phyloP scores from a whole-genome alignment of 2,113 vertebrate species.

The Stomatorhinus ivindoensis region DNA sequence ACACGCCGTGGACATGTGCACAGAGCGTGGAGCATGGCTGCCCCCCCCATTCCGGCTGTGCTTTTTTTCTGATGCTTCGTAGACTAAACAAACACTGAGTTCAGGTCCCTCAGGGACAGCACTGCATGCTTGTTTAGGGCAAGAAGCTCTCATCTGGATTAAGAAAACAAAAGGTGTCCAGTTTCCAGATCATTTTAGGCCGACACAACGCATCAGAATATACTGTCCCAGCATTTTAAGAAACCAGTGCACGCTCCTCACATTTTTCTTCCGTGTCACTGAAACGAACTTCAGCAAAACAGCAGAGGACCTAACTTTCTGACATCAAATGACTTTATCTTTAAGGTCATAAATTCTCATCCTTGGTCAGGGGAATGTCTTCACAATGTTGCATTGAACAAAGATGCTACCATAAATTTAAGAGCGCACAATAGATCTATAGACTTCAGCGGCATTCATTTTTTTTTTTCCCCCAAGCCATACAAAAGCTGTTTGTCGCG shows the following conservation, averaged over 20 bases:
- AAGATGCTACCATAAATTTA: background rate
- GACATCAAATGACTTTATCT: background rate
- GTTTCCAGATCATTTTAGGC: background rate
- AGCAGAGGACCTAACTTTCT: background rate
- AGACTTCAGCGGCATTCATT: background rate
- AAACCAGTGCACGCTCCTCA: background rate
- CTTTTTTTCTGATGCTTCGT: constrained; percentile 21
- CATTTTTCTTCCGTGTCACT: background rate
- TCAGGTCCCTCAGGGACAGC: constrained; percentile 30
- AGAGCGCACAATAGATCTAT: background rate
- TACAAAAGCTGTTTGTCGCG: background rate
- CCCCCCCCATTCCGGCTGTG: background rate
- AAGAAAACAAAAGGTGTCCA: constrained; percentile 28
- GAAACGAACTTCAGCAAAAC: background rate
- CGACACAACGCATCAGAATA: background rate
- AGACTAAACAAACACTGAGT: constrained; percentile 43
- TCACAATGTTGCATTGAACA: background rate
- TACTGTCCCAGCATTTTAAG: background rate
- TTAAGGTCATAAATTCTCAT: background rate
- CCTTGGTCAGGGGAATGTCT: background rate
- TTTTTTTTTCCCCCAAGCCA: background rate
- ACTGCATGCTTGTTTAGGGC: constrained; percentile 20
- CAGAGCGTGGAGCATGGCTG: background rate
- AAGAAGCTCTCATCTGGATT: constrained; percentile 30
- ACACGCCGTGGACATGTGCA: background rate